Evolutionary conservation across 2,888 invertebrate species (phyloP).

Genomic region (Steromphala cineraria): DNA sequence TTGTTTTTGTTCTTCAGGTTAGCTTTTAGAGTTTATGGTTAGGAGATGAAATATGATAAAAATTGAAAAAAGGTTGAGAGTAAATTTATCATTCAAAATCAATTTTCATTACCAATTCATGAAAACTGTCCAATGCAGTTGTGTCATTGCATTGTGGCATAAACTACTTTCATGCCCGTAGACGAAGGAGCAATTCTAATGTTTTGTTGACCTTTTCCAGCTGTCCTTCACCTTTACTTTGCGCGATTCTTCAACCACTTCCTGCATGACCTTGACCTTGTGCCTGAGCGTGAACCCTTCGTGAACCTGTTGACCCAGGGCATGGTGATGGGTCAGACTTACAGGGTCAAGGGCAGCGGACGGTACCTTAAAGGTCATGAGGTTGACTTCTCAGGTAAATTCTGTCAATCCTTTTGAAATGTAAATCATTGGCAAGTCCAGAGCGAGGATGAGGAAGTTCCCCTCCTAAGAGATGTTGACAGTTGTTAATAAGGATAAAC

Average conservation of each 20-base stretch:
- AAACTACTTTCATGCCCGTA: too few relatives aligned
- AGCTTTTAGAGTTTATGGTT: background rate
- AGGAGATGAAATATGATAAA: too few relatives aligned
- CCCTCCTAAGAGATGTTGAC: too few relatives aligned
- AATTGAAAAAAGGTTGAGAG: too few relatives aligned
- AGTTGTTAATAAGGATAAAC: too few relatives aligned
- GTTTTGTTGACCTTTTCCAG: conserved; percentile 76
- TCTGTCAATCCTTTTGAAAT: background rate
- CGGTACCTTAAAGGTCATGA: conserved; percentile 85
- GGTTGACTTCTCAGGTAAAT: conserved; percentile 76
- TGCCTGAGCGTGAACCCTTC: conserved; percentile 89
- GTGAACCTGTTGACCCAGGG: conserved; percentile 93
- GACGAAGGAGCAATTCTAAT: too few relatives aligned
- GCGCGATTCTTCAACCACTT: conserved; percentile 94
- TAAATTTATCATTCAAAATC: too few relatives aligned
- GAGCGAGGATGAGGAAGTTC: too few relatives aligned
- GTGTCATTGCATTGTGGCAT: too few relatives aligned
- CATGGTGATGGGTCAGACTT: conserved; percentile 79
- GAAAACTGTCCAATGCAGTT: too few relatives aligned
- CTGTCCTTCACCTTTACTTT: conserved; percentile 95
- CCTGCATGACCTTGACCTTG: conserved; percentile 86
- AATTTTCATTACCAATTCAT: too few relatives aligned
- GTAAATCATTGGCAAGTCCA: too few relatives aligned
- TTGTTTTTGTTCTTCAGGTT: background rate
- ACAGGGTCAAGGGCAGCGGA: conserved; percentile 81